Base-by-base conservation (phyloP, 2,797 vertebrate species). In the Enteromius viviparus region DNA sequence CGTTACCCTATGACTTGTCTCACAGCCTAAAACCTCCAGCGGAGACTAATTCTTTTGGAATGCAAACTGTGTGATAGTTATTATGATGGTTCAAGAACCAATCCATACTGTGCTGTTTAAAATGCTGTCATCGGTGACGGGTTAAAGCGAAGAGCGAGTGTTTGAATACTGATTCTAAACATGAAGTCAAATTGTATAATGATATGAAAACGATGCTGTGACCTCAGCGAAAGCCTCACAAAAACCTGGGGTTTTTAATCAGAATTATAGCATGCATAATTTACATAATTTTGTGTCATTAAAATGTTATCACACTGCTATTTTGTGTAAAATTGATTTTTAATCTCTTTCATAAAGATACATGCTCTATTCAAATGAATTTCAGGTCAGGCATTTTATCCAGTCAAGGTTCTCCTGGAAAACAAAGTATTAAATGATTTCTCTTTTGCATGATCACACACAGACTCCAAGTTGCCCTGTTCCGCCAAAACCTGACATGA, bases 21-120 rank as follows among this genome's bases (percentile, higher is more conserved):
- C 53, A 37, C 19, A 26, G 49, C 14, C 47, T 47, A 62, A 79
- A 72, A 64, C 79, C 53, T 72, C 53, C 26, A 71, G 29, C 7
- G 14, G 68, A 62, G 68, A 58, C 53, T 49, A n/a, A 62, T 49
- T 62, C 53, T 81, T 80, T 81, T 72, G 40, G 60, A 49, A 62
- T 72, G 40, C 55, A 37, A 62, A 72, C 40, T 64, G 26, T 81
- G 53, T 34, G 76, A 55, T 79, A 21, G 51, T 65, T 65, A 88
- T 47, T 70, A 71, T 34, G 60, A 70, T 81, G 84, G 76, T 85
- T 83, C 26, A 70, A 42, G 69, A 82, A 87, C 89, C 82, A 85
- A 45, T 87, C 75, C 80, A 72, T 82, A 84, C 88, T 82, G 82
- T 81, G 40, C 68, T 77, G n/a, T 88, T 83, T 85, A 75, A 74